Evolutionary conservation across 2,797 vertebrate species (phyloP).

Genomic region (Schizopygopsis malacanthus): DNA sequence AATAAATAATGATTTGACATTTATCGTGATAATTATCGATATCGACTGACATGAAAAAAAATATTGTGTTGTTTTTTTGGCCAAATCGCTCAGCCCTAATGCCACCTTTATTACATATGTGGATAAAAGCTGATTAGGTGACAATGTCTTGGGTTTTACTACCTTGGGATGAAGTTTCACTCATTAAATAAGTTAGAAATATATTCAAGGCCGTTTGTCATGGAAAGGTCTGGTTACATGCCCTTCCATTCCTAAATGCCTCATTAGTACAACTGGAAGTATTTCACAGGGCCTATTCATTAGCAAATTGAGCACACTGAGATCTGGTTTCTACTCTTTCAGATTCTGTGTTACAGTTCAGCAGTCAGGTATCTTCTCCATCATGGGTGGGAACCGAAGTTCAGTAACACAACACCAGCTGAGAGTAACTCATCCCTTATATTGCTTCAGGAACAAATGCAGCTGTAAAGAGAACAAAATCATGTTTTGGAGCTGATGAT

Average conservation of each 20-base stretch:
- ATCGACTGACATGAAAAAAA: too few relatives aligned
- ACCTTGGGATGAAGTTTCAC: background rate
- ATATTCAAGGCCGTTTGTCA: background rate
- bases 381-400: conserved; percentile 30
- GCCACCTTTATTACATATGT: background rate
- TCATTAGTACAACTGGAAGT: conserved; percentile 19
- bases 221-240: background rate
- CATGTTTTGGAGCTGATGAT: background rate
- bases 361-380: conserved; percentile 15
- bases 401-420: conserved; percentile 55
- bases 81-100: too few relatives aligned
- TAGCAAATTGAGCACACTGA: conserved; percentile 24
- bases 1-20: too few relatives aligned
- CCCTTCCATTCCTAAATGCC: conserved; percentile 11
- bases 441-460: background rate
- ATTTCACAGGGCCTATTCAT: conserved; percentile 36
- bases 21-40: too few relatives aligned
- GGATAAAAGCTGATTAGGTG: background rate
- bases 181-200: background rate
- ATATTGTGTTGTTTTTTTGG: too few relatives aligned
- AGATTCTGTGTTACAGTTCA: conserved; percentile 8
- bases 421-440: background rate
- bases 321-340: conserved; percentile 39
- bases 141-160: background rate
- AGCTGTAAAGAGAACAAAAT: background rate